Conservation (phyloP, 2,113 vertebrate genomes). For the Syrmaticus mikado region DNA sequence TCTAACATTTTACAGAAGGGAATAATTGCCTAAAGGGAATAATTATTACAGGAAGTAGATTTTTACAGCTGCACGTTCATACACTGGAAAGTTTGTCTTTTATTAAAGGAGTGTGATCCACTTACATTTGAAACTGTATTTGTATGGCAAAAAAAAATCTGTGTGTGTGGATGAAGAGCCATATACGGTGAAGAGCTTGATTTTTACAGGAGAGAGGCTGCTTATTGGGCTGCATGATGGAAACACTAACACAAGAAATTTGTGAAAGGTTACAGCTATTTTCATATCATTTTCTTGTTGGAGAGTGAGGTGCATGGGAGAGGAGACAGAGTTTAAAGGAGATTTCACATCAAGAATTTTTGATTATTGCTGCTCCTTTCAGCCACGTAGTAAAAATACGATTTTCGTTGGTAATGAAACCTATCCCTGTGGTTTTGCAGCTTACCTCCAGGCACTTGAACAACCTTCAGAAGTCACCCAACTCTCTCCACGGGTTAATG, state of each 20-base stretch:
- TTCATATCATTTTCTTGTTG: not conserved
- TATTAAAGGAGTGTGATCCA: not conserved
- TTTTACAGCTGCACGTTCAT: not conserved
- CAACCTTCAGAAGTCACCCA: not conserved
- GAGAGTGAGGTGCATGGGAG: not conserved
- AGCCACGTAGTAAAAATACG: not conserved
- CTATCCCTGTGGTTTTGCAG: not conserved
- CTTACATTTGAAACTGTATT: not conserved
- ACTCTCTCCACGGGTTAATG: not conserved
- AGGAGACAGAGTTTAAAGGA: not conserved
- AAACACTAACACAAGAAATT: not conserved
- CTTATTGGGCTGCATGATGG: not conserved
- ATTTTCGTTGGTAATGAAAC: not conserved
- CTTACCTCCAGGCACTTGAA: conserved; percentile 22
- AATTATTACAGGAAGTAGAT: not conserved
- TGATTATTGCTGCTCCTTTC: not conserved
- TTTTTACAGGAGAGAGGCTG: not conserved
- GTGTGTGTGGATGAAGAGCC: not conserved
- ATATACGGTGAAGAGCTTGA: not conserved
- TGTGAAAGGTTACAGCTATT: not conserved
- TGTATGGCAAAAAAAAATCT: not conserved
- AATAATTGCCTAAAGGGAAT: not conserved
- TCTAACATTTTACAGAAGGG: not conserved
- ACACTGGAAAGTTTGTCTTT: not conserved
- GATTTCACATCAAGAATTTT: not conserved